Evolutionary conservation across 2,888 invertebrate genomes (phyloP).

Genomic region (Cephalotes varians): DNA sequence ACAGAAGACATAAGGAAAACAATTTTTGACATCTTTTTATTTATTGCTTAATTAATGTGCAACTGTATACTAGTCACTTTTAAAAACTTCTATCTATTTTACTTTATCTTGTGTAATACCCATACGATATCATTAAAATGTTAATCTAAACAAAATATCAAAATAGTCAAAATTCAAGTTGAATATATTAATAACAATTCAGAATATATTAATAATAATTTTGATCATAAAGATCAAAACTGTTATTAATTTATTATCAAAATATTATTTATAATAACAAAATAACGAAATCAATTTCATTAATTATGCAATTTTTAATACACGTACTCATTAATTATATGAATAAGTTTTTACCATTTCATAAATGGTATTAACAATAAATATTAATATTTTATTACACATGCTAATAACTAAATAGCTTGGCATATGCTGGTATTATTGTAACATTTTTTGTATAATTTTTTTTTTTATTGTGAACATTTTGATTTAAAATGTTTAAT

Average conservation of each 20-base stretch:
- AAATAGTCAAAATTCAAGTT: too few species aligned
- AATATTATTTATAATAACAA: background rate
- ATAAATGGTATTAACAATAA: slow-evolving; percentile 6
- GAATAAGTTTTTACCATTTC: background rate
- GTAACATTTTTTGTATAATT: background rate
- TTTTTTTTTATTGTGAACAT: background rate
- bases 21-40: background rate
- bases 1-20: background rate
- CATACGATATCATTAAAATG: background rate
- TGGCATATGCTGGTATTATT: background rate
- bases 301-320: background rate
- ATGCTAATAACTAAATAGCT: slow-evolving; percentile 9
- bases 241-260: slow-evolving; percentile 7
- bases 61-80: background rate
- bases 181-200: too few species aligned
- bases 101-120: background rate
- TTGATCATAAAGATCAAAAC: background rate
- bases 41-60: background rate
- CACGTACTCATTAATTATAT: slow-evolving; percentile 26
- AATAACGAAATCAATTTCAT: slow-evolving; percentile 10
- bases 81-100: background rate
- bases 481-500: background rate
- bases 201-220: too few species aligned
- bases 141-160: background rate
- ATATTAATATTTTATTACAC: slow-evolving; percentile 29